phyloP scores from a whole-genome alignment of 2,797 vertebrate species.

The Craterocephalus amniculus region DNA sequence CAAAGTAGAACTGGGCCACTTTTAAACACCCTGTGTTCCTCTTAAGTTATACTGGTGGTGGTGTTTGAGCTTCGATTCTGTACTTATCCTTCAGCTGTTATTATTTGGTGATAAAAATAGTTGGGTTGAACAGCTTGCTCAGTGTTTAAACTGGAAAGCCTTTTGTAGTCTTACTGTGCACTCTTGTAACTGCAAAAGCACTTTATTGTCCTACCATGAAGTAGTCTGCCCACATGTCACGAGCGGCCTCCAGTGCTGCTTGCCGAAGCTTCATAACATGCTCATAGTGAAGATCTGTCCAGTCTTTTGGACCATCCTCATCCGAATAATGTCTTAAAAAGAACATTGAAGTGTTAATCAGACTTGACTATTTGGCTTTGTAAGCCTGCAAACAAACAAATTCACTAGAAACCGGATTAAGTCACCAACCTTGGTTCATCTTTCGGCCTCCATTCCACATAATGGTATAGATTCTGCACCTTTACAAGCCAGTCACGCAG shows the following conservation, averaged over 20 bases:
- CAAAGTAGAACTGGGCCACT: conserved; percentile 26
- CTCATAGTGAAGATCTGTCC: conserved; percentile 88
- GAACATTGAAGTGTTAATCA: conserved; percentile 22
- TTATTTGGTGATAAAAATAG: conserved; percentile 24
- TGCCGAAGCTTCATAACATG: conserved; percentile 94
- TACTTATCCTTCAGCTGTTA: conserved; percentile 36
- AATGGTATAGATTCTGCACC: conserved; percentile 89
- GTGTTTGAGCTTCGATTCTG: conserved; percentile 22
- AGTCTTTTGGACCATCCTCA: conserved; percentile 91
- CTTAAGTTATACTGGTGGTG: conserved; percentile 29
- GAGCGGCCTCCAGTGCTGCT: conserved; percentile 88
- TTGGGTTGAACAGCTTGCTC: neutral
- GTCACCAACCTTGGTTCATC: conserved; percentile 85
- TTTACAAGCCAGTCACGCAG: conserved; percentile 91
- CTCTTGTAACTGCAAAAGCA: conserved; percentile 4
- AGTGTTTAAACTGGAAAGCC: conserved; percentile 18
- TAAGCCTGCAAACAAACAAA: neutral
- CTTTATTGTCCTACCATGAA: conserved; percentile 84
- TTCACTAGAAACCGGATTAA: neutral
- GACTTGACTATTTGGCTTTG: neutral
- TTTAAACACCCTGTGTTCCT: conserved; percentile 22
- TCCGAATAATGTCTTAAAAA: conserved; percentile 81
- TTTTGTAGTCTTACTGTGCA: conserved; percentile 2
- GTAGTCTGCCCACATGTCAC: conserved; percentile 94
- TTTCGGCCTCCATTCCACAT: conserved; percentile 92